These are phyloP conservation scores for Entomobrya multifasciata DNA, from an alignment of 2,888 invertebrate genomes.

Conservation along the genomic window DNA sequence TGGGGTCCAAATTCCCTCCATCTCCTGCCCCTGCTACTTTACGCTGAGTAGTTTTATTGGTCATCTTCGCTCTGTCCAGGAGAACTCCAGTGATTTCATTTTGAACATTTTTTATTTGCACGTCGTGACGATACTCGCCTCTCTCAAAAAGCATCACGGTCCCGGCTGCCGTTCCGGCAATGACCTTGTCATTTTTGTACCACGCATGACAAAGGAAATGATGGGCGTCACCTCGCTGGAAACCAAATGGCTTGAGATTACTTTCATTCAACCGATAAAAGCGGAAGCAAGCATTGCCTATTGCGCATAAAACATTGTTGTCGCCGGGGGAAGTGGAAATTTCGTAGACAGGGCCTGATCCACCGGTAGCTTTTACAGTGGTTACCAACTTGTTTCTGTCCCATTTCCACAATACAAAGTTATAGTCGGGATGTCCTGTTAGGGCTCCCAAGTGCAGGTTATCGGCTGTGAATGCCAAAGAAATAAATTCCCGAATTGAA, in stretches of 20 bases:
- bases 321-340: slow-evolving; percentile 90
- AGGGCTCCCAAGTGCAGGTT: slow-evolving; percentile 90
- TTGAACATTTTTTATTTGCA: slow-evolving; percentile 85
- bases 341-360: slow-evolving; percentile 86
- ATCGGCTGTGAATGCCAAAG: slow-evolving; percentile 87
- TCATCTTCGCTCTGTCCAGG: slow-evolving; percentile 44
- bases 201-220: slow-evolving; percentile 89
- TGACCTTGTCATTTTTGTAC: slow-evolving; percentile 89
- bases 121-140: slow-evolving; percentile 88
- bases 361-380: slow-evolving; percentile 86
- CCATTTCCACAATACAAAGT: slow-evolving; percentile 90
- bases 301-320: slow-evolving; percentile 87
- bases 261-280: slow-evolving; percentile 89
- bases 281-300: slow-evolving; percentile 86
- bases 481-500: slow-evolving; percentile 85
- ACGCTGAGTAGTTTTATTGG: not conserved
- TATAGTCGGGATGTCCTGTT: slow-evolving; percentile 92
- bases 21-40: no score
- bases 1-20: not conserved
- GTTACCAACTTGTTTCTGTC: slow-evolving; percentile 91
- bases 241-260: slow-evolving; percentile 91
- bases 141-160: slow-evolving; percentile 90
- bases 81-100: slow-evolving; percentile 80
- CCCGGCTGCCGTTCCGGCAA: slow-evolving; percentile 90
- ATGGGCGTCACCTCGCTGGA: slow-evolving; percentile 89